These are phyloP conservation scores for Nanorana parkeri DNA, from an alignment of 2,113 vertebrate species.

Conservation along the genomic window DNA sequence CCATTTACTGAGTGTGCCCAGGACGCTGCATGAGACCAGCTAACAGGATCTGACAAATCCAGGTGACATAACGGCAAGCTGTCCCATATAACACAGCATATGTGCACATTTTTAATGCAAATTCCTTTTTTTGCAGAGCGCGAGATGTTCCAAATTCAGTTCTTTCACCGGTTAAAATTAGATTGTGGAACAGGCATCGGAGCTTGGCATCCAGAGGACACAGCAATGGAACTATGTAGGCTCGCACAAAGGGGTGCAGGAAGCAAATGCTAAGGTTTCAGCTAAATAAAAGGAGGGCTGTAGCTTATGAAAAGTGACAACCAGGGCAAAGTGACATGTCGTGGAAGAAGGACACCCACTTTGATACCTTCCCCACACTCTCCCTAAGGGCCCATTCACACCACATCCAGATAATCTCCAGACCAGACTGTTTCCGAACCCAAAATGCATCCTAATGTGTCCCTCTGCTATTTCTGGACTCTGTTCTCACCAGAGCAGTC, in stretches of 20 bases:
- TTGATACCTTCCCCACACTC: too few relatives aligned
- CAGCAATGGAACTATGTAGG: neutral
- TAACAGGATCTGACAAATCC: conserved; percentile 27
- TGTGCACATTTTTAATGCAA: conserved; percentile 23
- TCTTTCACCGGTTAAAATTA: conserved; percentile 44
- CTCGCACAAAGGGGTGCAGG: neutral
- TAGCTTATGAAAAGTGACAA: too few relatives aligned
- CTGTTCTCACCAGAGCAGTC: too few relatives aligned
- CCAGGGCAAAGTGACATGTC: too few relatives aligned
- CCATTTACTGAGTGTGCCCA: conserved; percentile 12
- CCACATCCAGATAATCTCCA: too few relatives aligned
- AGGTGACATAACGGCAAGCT: conserved; percentile 30
- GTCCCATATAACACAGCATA: conserved; percentile 15
- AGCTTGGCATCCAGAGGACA: conserved; percentile 23
- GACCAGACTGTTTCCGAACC: too few relatives aligned
- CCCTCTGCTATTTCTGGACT: too few relatives aligned
- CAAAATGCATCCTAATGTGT: too few relatives aligned
- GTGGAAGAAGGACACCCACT: too few relatives aligned
- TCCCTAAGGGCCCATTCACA: too few relatives aligned
- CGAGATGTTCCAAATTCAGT: conserved; percentile 39
- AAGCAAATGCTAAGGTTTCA: too few relatives aligned
- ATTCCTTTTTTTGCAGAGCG: neutral
- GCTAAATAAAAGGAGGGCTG: too few relatives aligned
- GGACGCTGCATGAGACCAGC: neutral
- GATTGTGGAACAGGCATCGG: conserved; percentile 35